Conservation (phyloP, 2,888 invertebrate species). For the Bedellia somnulentella region DNA sequence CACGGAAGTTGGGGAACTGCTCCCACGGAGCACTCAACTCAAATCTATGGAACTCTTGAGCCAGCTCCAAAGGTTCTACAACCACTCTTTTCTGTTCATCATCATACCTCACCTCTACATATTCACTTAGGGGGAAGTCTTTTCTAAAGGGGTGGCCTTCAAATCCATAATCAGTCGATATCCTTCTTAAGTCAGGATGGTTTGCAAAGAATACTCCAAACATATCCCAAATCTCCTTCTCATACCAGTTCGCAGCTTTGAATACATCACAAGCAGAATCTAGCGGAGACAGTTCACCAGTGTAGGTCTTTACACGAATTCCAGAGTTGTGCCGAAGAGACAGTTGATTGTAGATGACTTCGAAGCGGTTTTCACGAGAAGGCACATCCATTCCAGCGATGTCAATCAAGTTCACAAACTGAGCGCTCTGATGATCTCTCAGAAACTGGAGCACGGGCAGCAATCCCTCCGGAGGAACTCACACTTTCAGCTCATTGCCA, state of each 20-base stretch:
- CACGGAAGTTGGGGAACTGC: conserved; percentile 89
- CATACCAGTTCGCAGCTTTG: conserved; percentile 97
- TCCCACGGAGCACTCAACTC: conserved; percentile 98
- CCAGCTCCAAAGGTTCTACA: conserved; percentile 92
- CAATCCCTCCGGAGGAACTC: conserved; percentile 92
- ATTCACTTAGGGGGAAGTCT: conserved; percentile 96
- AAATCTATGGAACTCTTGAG: conserved; percentile 97
- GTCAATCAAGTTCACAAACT: conserved; percentile 87
- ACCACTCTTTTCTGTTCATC: conserved; percentile 97
- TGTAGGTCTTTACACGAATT: conserved; percentile 95
- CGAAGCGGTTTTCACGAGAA: conserved; percentile 83
- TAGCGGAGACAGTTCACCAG: conserved; percentile 94
- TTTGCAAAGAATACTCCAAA: conserved; percentile 97
- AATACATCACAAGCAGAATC: conserved; percentile 80
- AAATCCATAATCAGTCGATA: conserved; percentile 98
- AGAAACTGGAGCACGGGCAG: conserved; percentile 89
- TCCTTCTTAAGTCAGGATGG: conserved; percentile 95
- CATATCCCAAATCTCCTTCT: conserved; percentile 98
- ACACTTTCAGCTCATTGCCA: conserved; percentile 86
- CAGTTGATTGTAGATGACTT: conserved; percentile 87
- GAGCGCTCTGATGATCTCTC: conserved; percentile 93
- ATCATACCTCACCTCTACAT: conserved; percentile 97
- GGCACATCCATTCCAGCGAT: conserved; percentile 97
- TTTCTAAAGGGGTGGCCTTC: conserved; percentile 97
- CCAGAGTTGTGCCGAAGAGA: conserved; percentile 91